Conservation (phyloP, 1,140 invertebrate genomes). For the Ganaspis sp. region DNA sequence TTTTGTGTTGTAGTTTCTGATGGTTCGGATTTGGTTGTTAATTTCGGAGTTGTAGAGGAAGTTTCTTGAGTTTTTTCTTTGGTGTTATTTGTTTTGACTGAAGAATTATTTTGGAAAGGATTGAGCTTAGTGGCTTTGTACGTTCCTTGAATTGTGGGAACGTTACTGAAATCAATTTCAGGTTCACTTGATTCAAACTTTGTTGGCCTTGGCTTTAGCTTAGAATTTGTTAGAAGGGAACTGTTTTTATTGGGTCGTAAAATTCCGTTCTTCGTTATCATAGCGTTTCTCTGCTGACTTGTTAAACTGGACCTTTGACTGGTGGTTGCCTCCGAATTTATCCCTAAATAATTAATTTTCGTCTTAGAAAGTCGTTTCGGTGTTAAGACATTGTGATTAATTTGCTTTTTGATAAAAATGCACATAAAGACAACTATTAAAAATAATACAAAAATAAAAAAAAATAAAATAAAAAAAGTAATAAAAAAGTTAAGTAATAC, state of each 20-base stretch:
- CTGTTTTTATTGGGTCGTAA: conserved; percentile 66
- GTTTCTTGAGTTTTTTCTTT: background rate
- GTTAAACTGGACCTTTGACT: conserved; percentile 58
- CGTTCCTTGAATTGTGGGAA: conserved; percentile 72
- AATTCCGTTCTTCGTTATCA: conserved; percentile 74
- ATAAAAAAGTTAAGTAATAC: too few species aligned
- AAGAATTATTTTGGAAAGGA: conserved; percentile 58
- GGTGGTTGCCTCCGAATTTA: conserved; percentile 57
- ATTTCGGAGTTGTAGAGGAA: conserved; percentile 18
- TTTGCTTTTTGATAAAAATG: too few species aligned
- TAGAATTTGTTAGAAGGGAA: conserved; percentile 70
- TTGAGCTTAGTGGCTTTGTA: conserved; percentile 72
- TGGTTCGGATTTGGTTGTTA: background rate
- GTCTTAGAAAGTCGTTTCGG: too few species aligned
- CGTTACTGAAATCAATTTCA: conserved; percentile 71
- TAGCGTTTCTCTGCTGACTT: conserved; percentile 67
- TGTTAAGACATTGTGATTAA: conserved; percentile 26
- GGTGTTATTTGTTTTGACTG: conserved; percentile 48
- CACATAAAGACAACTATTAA: too few species aligned
- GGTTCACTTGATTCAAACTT: conserved; percentile 70
- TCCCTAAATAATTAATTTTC: conserved; percentile 52
- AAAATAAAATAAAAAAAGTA: too few species aligned
- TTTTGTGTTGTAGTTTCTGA: conserved; percentile 35
- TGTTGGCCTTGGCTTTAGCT: conserved; percentile 71
- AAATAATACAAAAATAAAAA: too few species aligned